These are phyloP conservation scores for Mastomys natalensis DNA, from an alignment of 2,113 vertebrate genomes.

Conservation along the genomic window DNA sequence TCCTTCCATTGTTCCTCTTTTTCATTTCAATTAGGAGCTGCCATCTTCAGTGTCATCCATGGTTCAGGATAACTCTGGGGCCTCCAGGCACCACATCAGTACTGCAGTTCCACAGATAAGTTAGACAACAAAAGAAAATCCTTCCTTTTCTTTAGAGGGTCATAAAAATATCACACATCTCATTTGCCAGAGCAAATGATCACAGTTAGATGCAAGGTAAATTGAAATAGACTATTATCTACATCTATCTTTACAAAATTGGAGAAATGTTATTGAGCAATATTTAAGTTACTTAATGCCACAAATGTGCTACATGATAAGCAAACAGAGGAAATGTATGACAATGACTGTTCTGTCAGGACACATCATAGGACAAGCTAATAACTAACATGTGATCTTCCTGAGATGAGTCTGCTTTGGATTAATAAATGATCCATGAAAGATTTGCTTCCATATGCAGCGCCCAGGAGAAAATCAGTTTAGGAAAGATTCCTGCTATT, in stretches of 20 bases:
- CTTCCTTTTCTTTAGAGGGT: neutral
- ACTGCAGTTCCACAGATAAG: neutral
- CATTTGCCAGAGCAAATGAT: neutral
- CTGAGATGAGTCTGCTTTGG: no score
- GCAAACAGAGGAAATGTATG: neutral
- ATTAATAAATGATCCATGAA: no score
- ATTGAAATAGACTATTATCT: conserved; percentile 21
- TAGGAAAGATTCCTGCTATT: no score
- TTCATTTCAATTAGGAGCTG: neutral
- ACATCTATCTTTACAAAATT: neutral
- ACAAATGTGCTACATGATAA: neutral
- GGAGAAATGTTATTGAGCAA: neutral
- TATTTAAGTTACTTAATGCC: neutral
- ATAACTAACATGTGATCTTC: no score
- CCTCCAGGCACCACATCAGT: neutral
- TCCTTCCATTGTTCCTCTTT: neutral
- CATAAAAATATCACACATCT: neutral
- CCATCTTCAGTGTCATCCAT: neutral
- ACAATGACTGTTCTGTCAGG: neutral
- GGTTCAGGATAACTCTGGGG: neutral
- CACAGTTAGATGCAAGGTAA: neutral
- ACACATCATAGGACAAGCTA: no score
- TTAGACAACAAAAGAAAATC: neutral
- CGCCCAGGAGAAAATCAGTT: no score
- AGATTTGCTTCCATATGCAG: no score